phyloP scores from a whole-genome alignment of 2,888 invertebrate genomes.

The Pammene fasciana region DNA sequence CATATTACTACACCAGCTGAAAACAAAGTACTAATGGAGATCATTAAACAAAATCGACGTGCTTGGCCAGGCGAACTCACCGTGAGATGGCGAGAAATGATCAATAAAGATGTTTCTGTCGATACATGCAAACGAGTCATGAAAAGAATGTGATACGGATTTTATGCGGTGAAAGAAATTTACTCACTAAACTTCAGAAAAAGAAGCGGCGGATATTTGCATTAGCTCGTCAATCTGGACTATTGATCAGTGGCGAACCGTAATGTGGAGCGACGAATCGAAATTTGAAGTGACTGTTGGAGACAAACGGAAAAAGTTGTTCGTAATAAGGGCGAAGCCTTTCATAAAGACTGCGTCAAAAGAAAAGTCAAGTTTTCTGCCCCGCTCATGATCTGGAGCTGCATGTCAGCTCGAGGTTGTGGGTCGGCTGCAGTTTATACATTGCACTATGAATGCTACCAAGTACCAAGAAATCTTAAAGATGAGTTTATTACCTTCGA shows the following conservation, averaged over 20 bases:
- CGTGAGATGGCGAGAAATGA: conserved; percentile 12
- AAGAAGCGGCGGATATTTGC: conserved; percentile 11
- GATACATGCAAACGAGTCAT: conserved; percentile 1
- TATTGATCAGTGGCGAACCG: conserved; percentile 9
- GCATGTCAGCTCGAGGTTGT: neutral
- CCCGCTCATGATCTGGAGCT: neutral
- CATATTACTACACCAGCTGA: conserved; percentile 7
- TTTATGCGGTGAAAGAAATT: neutral
- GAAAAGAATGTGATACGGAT: conserved; percentile 12
- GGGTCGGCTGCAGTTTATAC: too few species aligned
- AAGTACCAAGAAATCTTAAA: too few species aligned
- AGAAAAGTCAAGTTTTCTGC: conserved; percentile 9
- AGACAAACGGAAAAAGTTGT: conserved; percentile 6
- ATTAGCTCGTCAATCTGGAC: conserved; percentile 1
- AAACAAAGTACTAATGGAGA: conserved; percentile 4
- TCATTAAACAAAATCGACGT: conserved; percentile 19
- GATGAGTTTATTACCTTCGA: too few species aligned
- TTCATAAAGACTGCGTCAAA: conserved; percentile 6
- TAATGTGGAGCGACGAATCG: conserved; percentile 21
- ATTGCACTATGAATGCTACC: too few species aligned
- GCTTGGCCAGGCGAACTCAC: conserved; percentile 14
- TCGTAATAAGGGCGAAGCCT: conserved; percentile 14
- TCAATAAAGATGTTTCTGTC: too few species aligned
- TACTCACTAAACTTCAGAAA: conserved; percentile 11
- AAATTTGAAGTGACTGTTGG: conserved; percentile 24